These are phyloP conservation scores for Drepana arcuata DNA, from an alignment of 1,140 invertebrate species.

Conservation along the genomic window DNA sequence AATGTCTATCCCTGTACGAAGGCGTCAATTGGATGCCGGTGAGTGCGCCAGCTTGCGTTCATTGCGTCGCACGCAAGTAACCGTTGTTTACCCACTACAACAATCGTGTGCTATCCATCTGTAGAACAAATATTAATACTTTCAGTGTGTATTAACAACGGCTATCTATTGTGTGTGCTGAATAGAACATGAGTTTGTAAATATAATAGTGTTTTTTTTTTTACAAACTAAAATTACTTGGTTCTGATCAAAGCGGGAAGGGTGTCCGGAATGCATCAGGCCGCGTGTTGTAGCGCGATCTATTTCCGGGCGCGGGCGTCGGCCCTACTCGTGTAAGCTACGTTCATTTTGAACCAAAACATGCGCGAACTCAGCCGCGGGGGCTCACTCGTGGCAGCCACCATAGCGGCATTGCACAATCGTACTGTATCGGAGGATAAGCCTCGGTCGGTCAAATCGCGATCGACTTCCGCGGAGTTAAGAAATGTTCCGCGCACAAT, in stretches of 20 bases:
- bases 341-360: slow-evolving; percentile 61
- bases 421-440: slow-evolving; percentile 41
- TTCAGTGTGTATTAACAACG: background rate
- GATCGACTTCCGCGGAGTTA: slow-evolving; percentile 23
- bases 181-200: too few species aligned
- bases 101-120: background rate
- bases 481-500: slow-evolving; percentile 29
- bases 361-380: slow-evolving; percentile 66
- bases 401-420: slow-evolving; percentile 63
- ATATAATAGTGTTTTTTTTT: slow-evolving; percentile 26
- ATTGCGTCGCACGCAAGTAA: slow-evolving; percentile 34
- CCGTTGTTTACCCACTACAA: slow-evolving; percentile 11
- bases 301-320: slow-evolving; percentile 61
- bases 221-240: slow-evolving; percentile 29
- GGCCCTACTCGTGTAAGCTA: slow-evolving; percentile 48
- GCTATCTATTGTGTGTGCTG: slow-evolving; percentile 21
- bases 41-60: slow-evolving; percentile 46
- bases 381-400: slow-evolving; percentile 66
- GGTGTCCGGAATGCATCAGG: slow-evolving; percentile 47
- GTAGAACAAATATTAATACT: background rate
- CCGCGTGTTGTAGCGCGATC: slow-evolving; percentile 48
- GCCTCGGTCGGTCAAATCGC: slow-evolving; percentile 32
- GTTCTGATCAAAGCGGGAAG: slow-evolving; percentile 43
- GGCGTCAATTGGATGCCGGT: slow-evolving; percentile 56
- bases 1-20: slow-evolving; percentile 51